Evolutionary conservation across 2,797 vertebrate genomes (phyloP).

Genomic region (Pantherophis vulpinus): DNA sequence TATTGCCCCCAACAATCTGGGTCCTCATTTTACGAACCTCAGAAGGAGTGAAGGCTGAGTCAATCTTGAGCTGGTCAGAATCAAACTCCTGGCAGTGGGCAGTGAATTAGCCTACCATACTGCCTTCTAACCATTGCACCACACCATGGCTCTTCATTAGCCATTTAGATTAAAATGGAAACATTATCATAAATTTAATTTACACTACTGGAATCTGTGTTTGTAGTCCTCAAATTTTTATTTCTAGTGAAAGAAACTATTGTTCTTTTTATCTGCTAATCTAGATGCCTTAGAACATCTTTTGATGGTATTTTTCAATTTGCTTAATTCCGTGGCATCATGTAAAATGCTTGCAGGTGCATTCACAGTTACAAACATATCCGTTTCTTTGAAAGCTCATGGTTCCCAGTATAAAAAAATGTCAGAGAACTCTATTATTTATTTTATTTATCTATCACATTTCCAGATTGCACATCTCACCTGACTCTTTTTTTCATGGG

Average conservation of each 20-base stretch:
- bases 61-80: neutral
- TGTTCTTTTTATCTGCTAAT: neutral
- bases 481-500: neutral
- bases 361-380: neutral
- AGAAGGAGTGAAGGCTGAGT: neutral
- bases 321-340: neutral
- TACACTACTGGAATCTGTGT: neutral
- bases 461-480: neutral
- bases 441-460: neutral
- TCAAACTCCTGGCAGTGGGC: neutral
- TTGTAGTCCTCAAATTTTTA: neutral
- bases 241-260: neutral
- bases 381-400: neutral
- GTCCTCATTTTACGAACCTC: neutral
- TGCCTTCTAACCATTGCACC: neutral
- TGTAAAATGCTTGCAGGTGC: neutral
- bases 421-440: neutral
- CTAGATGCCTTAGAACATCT: neutral
- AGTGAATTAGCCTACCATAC: neutral
- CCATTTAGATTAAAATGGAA: neutral
- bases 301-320: neutral
- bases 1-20: neutral
- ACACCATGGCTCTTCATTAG: neutral
- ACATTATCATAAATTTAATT: neutral
- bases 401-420: neutral